These are phyloP conservation scores for Argyrosomus regius DNA, from an alignment of 2,797 vertebrate species.

Conservation along the genomic window DNA sequence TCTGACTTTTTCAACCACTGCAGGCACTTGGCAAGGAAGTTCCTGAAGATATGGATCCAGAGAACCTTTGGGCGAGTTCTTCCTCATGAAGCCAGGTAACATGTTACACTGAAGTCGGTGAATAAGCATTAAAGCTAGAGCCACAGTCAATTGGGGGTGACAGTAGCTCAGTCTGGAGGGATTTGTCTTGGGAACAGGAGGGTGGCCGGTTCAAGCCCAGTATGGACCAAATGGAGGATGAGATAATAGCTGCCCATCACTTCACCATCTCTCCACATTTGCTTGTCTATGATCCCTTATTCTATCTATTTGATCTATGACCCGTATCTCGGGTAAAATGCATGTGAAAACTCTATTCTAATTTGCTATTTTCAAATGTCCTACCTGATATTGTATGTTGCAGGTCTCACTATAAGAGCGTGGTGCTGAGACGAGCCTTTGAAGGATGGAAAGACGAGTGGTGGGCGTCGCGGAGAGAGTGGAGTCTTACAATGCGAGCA, in stretches of 20 bases:
- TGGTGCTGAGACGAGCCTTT: constrained; percentile 82
- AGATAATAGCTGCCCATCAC: no score
- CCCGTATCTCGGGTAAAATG: no score
- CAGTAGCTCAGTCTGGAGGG: no score
- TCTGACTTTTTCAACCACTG: background rate
- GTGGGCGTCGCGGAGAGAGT: constrained; percentile 89
- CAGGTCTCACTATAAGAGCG: constrained; percentile 84
- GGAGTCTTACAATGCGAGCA: constrained; percentile 88
- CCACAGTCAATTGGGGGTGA: no score
- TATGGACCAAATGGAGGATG: no score
- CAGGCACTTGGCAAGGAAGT: constrained; percentile 93
- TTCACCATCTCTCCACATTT: no score
- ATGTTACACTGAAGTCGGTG: no score
- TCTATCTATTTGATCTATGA: no score
- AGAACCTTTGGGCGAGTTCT: constrained; percentile 91
- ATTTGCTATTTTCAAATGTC: background rate
- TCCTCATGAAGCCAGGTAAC: constrained; percentile 89
- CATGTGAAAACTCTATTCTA: background rate
- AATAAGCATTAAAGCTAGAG: no score
- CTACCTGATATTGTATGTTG: constrained; percentile 14
- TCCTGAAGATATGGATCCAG: constrained; percentile 89
- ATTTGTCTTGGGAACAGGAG: no score
- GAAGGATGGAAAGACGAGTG: constrained; percentile 90
- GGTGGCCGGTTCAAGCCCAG: no score
- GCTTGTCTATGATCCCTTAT: no score